phyloP scores from a whole-genome alignment of 2,113 vertebrate genomes.

The Dipodomys merriami region DNA sequence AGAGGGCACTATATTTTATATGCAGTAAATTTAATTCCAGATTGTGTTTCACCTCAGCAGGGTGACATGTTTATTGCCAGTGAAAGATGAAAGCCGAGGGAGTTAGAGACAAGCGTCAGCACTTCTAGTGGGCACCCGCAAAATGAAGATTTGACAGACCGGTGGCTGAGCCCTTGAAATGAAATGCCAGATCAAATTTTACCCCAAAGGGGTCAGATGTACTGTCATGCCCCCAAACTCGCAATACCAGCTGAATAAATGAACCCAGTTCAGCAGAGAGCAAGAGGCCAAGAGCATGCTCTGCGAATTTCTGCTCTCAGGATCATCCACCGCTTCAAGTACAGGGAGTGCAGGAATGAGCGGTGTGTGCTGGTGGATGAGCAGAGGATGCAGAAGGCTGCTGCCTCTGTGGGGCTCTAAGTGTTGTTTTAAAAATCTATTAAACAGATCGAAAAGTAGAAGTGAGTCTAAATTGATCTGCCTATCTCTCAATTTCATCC shows the following conservation, averaged over 20 bases:
- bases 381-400: conserved; percentile 38
- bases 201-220: conserved; percentile 89
- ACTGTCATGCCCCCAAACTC: conserved; percentile 85
- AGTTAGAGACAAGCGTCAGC: conserved; percentile 90
- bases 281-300: conserved; percentile 69
- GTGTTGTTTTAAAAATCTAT: conserved; percentile 75
- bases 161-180: conserved; percentile 89
- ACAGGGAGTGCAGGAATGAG: not conserved
- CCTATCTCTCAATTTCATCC: conserved; percentile 69
- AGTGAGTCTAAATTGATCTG: conserved; percentile 78
- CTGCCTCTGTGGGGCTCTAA: conserved; percentile 64
- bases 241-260: conserved; percentile 87
- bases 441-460: conserved; percentile 74
- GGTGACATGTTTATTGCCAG: conserved; percentile 97
- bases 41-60: conserved; percentile 94
- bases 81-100: conserved; percentile 91
- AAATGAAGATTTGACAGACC: conserved; percentile 91
- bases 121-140: conserved; percentile 90
- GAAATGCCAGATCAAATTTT: conserved; percentile 93
- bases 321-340: conserved; percentile 1
- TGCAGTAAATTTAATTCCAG: conserved; percentile 99
- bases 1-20: conserved; percentile 98
- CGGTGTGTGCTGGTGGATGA: conserved; percentile 56
- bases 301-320: conserved; percentile 75
- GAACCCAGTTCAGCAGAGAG: conserved; percentile 80